A percentile compares a stretch with the other conserved stretches of the same genome.
Conservation (phyloP, 2,888 invertebrate genomes). For the Allophyes oxyacanthae region DNA sequence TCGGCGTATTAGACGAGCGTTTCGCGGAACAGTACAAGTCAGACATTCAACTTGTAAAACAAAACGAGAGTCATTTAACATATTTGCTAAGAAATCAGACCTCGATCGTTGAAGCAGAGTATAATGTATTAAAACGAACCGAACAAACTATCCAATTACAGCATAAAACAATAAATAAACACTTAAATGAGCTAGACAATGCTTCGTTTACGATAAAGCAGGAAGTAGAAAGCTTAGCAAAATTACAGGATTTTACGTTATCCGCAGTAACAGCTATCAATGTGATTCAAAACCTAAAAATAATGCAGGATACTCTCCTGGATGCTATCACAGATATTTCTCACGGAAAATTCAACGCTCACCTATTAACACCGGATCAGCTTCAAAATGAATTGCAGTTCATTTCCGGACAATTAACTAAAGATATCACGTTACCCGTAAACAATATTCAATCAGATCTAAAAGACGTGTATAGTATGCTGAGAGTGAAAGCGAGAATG, state of each 20-base stretch:
- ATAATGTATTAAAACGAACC: constrained; percentile 11
- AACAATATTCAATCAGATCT: constrained; percentile 4
- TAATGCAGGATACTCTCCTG: constrained; percentile 17
- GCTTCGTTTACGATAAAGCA: not conserved
- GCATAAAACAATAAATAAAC: constrained; percentile 13
- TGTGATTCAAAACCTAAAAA: constrained; percentile 8
- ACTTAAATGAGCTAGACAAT: constrained; percentile 12
- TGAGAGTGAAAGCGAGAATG: constrained; percentile 17
- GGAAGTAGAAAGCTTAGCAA: constrained; percentile 2
- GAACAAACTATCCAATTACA: constrained; percentile 12
- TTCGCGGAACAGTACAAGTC: constrained; percentile 14
- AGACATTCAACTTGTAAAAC: constrained; percentile 10
- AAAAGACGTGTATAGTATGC: constrained; percentile 7
- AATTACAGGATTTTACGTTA: constrained; percentile 4
- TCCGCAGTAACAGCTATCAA: constrained; percentile 1
- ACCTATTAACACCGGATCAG: constrained; percentile 13
- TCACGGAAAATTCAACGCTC: constrained; percentile 13
- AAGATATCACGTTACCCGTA: constrained; percentile 6
- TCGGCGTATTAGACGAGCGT: constrained; percentile 15
- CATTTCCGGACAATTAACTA: constrained; percentile 12
- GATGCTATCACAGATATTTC: constrained; percentile 16
- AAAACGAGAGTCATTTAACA: constrained; percentile 7
- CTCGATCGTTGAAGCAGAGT: constrained; percentile 5
- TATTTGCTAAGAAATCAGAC: constrained; percentile 15
- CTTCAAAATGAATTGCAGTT: constrained; percentile 4